A percentile compares a stretch with the other conserved stretches of the same genome.
phyloP scores from a whole-genome alignment of 2,113 vertebrate species.

The Mesoclemmys tuberculata region DNA sequence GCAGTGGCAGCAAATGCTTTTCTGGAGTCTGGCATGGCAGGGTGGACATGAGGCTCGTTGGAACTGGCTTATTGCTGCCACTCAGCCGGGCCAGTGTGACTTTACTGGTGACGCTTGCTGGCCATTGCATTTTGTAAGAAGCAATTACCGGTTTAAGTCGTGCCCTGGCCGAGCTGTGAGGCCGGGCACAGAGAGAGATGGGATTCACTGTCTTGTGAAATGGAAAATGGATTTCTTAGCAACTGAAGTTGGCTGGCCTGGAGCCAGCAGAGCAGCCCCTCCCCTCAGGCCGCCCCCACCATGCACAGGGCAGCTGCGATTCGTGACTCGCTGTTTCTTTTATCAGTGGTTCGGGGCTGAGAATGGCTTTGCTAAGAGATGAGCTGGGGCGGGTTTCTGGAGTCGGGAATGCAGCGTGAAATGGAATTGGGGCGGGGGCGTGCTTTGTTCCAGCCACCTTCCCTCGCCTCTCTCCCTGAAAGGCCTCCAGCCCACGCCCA shows the following conservation, averaged over 20 bases:
- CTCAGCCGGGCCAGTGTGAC: not conserved
- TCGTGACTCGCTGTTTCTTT: not conserved
- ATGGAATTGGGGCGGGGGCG: not conserved
- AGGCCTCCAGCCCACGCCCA: no score
- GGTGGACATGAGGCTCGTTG: not conserved
- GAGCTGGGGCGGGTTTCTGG: not conserved
- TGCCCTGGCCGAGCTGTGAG: not conserved
- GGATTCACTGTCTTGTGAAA: not conserved
- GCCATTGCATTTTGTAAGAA: not conserved
- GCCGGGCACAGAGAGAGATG: not conserved
- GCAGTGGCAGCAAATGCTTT: not conserved
- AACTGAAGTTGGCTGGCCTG: not conserved
- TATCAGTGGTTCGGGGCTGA: rapidly evolving
- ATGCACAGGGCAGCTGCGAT: not conserved
- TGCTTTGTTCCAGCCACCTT: not conserved
- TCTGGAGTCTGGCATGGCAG: not conserved
- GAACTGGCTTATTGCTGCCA: rapidly evolving
- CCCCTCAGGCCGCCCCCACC: no score
- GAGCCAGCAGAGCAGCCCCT: not conserved
- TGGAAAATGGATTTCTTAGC: not conserved
- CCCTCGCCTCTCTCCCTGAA: not conserved
- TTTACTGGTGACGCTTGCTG: not conserved
- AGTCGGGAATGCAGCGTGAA: not conserved
- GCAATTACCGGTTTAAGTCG: not conserved
- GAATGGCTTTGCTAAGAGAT: not conserved